These are phyloP conservation scores for Malurus melanocephalus DNA, from an alignment of 2,113 vertebrate species.

Conservation along the genomic window DNA sequence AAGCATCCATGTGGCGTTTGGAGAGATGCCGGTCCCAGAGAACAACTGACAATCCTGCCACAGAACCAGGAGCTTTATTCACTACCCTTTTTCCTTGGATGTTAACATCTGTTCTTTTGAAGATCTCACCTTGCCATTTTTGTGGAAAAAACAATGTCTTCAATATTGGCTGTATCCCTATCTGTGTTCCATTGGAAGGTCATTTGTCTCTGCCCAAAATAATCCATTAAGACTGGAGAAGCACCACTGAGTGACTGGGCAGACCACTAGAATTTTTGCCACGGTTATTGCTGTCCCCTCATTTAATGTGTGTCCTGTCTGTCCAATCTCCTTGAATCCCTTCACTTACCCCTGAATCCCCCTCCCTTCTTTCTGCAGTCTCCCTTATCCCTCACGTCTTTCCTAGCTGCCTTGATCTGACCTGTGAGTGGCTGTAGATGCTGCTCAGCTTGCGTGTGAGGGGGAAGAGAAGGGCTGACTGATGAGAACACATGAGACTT, in stretches of 20 bases:
- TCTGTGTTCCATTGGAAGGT: not conserved
- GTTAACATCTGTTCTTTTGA: constrained; percentile 29
- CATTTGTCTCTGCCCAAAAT: constrained; percentile 1
- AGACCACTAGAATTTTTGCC: constrained; percentile 8
- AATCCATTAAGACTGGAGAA: not conserved
- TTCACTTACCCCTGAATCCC: not conserved
- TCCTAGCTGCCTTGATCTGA: constrained; percentile 31
- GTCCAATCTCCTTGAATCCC: not conserved
- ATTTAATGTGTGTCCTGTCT: not conserved
- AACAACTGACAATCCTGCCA: constrained; percentile 76
- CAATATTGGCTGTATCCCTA: not conserved
- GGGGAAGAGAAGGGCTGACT: not conserved
- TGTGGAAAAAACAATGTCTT: constrained; percentile 10
- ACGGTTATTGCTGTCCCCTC: not conserved
- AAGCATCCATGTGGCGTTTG: not conserved
- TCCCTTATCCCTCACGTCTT: not conserved
- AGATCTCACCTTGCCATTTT: constrained; percentile 34
- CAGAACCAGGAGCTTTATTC: constrained; percentile 71
- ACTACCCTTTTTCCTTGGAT: constrained; percentile 52
- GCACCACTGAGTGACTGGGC: not conserved
- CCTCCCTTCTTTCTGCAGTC: not conserved
- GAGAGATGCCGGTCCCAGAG: constrained; percentile 51
- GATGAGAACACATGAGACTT: not conserved
- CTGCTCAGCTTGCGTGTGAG: not conserved
- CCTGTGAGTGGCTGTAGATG: not conserved